Conservation (phyloP, 2,113 vertebrate genomes). For the Apeltes quadracus region DNA sequence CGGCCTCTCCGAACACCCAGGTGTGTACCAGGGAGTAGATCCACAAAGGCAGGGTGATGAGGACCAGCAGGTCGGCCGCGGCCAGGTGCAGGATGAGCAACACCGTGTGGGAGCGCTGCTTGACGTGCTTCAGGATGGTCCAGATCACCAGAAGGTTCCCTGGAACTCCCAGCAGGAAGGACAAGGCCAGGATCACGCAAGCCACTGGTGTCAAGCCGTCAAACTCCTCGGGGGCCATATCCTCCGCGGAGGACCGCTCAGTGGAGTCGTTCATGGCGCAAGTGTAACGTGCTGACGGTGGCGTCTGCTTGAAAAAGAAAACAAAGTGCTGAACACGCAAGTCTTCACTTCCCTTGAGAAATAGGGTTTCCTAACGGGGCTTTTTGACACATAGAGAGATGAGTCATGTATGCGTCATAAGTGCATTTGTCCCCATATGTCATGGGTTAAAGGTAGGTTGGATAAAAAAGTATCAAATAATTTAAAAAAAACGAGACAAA, state of each 20-base stretch:
- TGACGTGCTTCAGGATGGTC: slow-evolving; percentile 79
- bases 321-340: slow-evolving; percentile 59
- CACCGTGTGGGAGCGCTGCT: slow-evolving; percentile 79
- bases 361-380: slow-evolving; percentile 50
- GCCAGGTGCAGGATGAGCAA: slow-evolving; percentile 80
- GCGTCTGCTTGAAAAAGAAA: slow-evolving; percentile 54
- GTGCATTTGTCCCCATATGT: not conserved
- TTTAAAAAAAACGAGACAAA: too few species aligned
- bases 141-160: slow-evolving; percentile 83
- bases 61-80: slow-evolving; percentile 78
- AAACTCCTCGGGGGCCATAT: slow-evolving; percentile 63
- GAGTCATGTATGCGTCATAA: slow-evolving; percentile 47
- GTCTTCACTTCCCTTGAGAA: slow-evolving; percentile 72
- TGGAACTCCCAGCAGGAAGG: slow-evolving; percentile 76
- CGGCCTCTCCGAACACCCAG: slow-evolving; percentile 79
- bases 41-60: slow-evolving; percentile 84
- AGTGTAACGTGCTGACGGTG: slow-evolving; percentile 61
- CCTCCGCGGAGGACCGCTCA: slow-evolving; percentile 15
- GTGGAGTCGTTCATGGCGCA: slow-evolving; percentile 63
- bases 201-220: slow-evolving; percentile 50
- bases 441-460: not conserved
- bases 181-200: slow-evolving; percentile 77
- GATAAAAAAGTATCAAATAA: not conserved
- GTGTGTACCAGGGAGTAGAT: slow-evolving; percentile 78
- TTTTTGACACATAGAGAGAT: slow-evolving; percentile 37